Percentiles rank a stretch among this genome's conserved stretches.
These are phyloP conservation scores for Mesocentrotus franciscanus DNA, from an alignment of 53 echinoderm and acorn worm species.

Conservation along the genomic window DNA sequence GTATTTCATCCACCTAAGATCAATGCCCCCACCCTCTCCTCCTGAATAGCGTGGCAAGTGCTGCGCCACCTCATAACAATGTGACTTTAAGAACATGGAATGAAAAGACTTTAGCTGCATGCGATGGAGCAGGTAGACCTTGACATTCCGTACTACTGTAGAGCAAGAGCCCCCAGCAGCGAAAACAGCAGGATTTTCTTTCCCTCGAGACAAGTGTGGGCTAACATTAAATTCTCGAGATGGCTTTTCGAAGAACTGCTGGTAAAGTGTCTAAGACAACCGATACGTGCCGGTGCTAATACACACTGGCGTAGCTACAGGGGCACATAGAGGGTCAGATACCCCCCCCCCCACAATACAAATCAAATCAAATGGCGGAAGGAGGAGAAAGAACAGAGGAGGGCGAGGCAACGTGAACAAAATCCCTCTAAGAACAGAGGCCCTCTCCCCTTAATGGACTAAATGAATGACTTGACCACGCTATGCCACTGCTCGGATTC, in stretches of 20 bases:
- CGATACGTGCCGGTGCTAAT: too few relatives aligned
- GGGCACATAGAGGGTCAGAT: too few relatives aligned
- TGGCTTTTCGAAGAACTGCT: background rate
- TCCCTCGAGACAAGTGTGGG: background rate
- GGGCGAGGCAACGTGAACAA: too few relatives aligned
- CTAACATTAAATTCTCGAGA: background rate
- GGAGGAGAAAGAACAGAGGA: too few relatives aligned
- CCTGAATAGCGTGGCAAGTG: background rate
- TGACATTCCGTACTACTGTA: conserved; percentile 11
- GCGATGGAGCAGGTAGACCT: background rate
- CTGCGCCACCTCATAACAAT: background rate
- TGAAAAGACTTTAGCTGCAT: background rate
- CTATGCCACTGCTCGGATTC: too few relatives aligned
- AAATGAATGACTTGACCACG: too few relatives aligned
- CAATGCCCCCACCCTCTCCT: background rate
- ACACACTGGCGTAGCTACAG: too few relatives aligned
- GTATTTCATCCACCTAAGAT: background rate
- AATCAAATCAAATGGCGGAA: too few relatives aligned
- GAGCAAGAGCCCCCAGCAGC: background rate
- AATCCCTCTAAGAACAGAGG: too few relatives aligned
- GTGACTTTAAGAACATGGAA: background rate
- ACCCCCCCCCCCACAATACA: too few relatives aligned
- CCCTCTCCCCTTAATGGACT: too few relatives aligned
- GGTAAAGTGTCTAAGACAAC: background rate
- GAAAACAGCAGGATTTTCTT: background rate